These are phyloP conservation scores for Drosophila macrospina DNA, from an alignment of 2,888 invertebrate species.

Conservation along the genomic window DNA sequence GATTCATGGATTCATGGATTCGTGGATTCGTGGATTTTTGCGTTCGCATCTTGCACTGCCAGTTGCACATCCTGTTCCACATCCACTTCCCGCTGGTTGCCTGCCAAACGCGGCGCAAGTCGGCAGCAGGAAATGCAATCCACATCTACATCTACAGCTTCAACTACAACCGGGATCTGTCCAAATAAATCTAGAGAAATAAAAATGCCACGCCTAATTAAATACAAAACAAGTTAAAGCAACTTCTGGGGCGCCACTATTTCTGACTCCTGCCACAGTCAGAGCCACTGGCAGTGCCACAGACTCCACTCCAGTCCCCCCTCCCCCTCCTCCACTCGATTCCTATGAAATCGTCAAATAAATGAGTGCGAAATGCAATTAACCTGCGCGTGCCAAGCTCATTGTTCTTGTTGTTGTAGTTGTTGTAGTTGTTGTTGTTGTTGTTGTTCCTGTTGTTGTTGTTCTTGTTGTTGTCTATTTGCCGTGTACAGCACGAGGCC, in stretches of 20 bases:
- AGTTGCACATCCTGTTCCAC: conserved; percentile 39
- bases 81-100: conserved; percentile 17
- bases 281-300: neutral
- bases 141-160: conserved; percentile 19
- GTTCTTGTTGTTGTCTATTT: conserved; percentile 14
- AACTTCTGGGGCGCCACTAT: conserved; percentile 16
- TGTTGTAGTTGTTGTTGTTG: too few relatives aligned
- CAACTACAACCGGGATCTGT: conserved; percentile 26
- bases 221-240: conserved; percentile 62
- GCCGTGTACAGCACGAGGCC: conserved; percentile 26
- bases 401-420: too few relatives aligned
- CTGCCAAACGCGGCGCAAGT: conserved; percentile 46
- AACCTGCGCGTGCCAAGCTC: conserved; percentile 75
- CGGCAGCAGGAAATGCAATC: conserved; percentile 62
- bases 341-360: conserved; percentile 59
- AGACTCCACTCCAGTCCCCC: neutral
- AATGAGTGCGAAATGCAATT: conserved; percentile 75
- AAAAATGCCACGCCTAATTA: conserved; percentile 58
- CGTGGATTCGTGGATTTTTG: conserved; percentile 73
- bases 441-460: too few relatives aligned
- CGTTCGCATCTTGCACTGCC: conserved; percentile 32
- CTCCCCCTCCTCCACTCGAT: neutral
- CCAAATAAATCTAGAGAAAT: conserved; percentile 51
- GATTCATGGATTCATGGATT: conserved; percentile 77
- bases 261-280: neutral